phyloP scores from a whole-genome alignment of 92 coral and sea anemone genomes.

The Heliopora coerulea region DNA sequence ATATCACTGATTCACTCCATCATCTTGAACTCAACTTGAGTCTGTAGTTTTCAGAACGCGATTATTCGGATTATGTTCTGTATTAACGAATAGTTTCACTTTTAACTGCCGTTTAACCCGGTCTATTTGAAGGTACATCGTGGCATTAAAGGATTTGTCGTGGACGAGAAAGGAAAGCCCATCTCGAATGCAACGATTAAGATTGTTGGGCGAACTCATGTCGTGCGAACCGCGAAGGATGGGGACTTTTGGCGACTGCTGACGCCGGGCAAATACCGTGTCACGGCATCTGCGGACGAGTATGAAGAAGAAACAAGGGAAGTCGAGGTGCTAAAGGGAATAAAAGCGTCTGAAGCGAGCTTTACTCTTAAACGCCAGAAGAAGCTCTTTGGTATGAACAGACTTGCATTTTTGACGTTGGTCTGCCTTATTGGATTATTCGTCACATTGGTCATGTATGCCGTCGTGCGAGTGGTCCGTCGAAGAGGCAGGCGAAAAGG shows the following conservation, averaged over 20 bases:
- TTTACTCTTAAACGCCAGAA: conserved; percentile 42
- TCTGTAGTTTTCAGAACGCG: too few species aligned
- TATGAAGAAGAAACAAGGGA: conserved; percentile 57
- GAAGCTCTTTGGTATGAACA: conserved; percentile 68
- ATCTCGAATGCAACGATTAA: conserved; percentile 69
- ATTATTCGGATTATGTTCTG: too few species aligned
- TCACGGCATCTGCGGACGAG: conserved; percentile 77
- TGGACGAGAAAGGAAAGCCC: conserved; percentile 76
- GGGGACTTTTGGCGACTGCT: conserved; percentile 98
- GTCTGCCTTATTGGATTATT: conserved; percentile 58
- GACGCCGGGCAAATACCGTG: conserved; percentile 78
- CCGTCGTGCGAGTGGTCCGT: conserved; percentile 69
- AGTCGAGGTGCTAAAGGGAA: conserved; percentile 66
- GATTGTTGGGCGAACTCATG: conserved; percentile 72
- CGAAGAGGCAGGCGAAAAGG: conserved; percentile 65
- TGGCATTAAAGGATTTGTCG: conserved; percentile 85
- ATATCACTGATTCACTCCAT: too few species aligned
- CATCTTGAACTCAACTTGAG: too few species aligned
- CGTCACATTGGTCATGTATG: conserved; percentile 58
- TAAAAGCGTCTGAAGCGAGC: conserved; percentile 67
- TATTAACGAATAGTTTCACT: too few species aligned
- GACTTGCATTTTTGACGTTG: conserved; percentile 61
- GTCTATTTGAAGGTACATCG: conserved; percentile 70
- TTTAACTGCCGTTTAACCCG: background rate
- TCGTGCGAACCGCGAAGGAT: conserved; percentile 78